These are phyloP conservation scores for Apantesis nais DNA, from an alignment of 2,888 invertebrate genomes.

Conservation along the genomic window DNA sequence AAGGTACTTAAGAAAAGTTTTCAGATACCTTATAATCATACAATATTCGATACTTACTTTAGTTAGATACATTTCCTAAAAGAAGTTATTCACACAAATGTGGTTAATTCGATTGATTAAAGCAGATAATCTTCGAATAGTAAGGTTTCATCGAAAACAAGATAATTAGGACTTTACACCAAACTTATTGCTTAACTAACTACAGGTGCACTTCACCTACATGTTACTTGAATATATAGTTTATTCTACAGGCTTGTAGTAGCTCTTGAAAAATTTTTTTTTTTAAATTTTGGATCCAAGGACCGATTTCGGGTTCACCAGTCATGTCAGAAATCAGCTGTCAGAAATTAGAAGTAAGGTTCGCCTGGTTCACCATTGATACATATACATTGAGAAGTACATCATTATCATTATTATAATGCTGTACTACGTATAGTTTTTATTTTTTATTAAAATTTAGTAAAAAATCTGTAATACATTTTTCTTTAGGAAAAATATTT, in stretches of 20 bases:
- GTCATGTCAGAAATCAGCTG: too few species aligned
- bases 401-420: too few species aligned
- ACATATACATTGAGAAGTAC: too few species aligned
- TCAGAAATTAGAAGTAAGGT: too few species aligned
- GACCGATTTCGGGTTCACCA: too few species aligned
- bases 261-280: too few species aligned
- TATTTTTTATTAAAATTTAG: too few species aligned
- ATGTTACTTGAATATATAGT: background rate
- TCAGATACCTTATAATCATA: background rate
- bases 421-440: too few species aligned
- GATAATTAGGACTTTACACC: background rate
- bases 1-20: background rate
- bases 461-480: too few species aligned
- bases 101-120: background rate
- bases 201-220: background rate
- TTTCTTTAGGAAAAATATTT: too few species aligned
- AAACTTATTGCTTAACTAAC: background rate
- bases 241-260: background rate
- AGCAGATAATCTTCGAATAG: background rate
- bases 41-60: background rate
- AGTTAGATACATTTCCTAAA: background rate
- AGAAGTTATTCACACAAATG: background rate
- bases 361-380: too few species aligned
- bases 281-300: too few species aligned
- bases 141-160: background rate